Evolutionary conservation across 2,113 vertebrate species (phyloP).

Genomic region (Rhabdornis inornatus): DNA sequence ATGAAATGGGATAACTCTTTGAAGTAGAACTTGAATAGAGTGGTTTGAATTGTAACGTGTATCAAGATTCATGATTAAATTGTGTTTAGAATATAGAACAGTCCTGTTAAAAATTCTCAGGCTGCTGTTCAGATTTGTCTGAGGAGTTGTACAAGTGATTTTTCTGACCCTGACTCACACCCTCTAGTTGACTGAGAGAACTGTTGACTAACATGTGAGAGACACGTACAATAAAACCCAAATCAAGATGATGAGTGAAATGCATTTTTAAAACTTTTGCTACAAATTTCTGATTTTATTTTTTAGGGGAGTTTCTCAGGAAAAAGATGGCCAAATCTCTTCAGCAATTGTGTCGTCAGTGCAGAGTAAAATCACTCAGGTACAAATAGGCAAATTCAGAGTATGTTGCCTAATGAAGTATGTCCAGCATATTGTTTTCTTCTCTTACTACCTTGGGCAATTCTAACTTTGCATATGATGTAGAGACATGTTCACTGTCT

Average conservation of each 20-base stretch:
- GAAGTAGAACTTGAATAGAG: not conserved
- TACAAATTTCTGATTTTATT: not conserved
- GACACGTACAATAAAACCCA: not conserved
- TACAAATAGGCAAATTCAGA: slow-evolving; percentile 32
- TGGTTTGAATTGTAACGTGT: not conserved
- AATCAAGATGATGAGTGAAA: not conserved
- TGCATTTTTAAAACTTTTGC: not conserved
- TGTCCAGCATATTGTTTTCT: not conserved
- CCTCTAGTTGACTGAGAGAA: not conserved
- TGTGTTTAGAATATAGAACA: not conserved
- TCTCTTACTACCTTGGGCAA: not conserved
- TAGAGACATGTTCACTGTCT: not conserved
- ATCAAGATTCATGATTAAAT: not conserved
- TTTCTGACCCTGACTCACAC: not conserved
- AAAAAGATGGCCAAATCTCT: slow-evolving; percentile 92
- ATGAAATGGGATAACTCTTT: not conserved
- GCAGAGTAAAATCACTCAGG: slow-evolving; percentile 99
- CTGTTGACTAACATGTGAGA: not conserved
- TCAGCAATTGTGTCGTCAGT: slow-evolving; percentile 94
- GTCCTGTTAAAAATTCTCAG: not conserved
- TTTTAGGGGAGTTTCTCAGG: slow-evolving; percentile 88
- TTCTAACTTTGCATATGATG: not conserved
- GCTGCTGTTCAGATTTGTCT: not conserved
- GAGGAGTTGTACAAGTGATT: not conserved
- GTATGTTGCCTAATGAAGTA: not conserved